Evolutionary conservation across 2,797 vertebrate genomes (phyloP), one percentile per base, ranked within the genome.

Genomic region (Parauchenoglanis punctatus): DNA sequence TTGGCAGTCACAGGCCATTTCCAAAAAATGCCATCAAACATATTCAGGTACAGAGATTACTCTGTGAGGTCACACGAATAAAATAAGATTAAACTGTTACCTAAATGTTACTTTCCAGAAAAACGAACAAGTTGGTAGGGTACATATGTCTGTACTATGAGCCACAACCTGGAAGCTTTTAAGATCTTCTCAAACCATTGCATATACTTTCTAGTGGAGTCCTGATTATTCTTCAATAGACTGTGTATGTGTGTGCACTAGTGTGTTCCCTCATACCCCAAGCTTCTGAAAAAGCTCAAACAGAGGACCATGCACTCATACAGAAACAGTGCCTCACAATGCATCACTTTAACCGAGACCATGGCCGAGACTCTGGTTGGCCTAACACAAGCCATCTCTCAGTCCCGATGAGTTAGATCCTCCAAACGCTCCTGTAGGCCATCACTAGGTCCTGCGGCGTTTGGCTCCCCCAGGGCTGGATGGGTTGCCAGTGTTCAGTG

Each of bases 381-480:
- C 81, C 86, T 25, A 83, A 86, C 67, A 5, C 78, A 87, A 61
- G 67, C 84, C 75, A 58, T 58, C 81, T 75, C 81, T 75, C 84
- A 86, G 54, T 86, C 84, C 49, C 15, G 75, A 73, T 56, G 44
- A 76, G 72, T 81, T 87, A 83, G 65, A 77, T 23, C 63, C 81
- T 85, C 76, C 67, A 85, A 81, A 54, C 20, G 17, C 73, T 58
- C 20, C 61, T 28, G 35, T 46, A 56, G 17, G 54, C 76, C 28
- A 2, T 7, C 12, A 84, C 91, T 96, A 97, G 0, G 96, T 97
- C 40, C 96, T 93, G 87, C 96, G 95, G 31, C 96, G 94, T 89
- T 97, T 97, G 88, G 95, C 96, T 1, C 96, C 96, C 0, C 96
- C 97, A 2, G 96, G 97, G 75, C 97, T 97, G 89, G 96, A 97